Conservation (phyloP, 2,888 invertebrate species). For the Sussaba pulchella region DNA sequence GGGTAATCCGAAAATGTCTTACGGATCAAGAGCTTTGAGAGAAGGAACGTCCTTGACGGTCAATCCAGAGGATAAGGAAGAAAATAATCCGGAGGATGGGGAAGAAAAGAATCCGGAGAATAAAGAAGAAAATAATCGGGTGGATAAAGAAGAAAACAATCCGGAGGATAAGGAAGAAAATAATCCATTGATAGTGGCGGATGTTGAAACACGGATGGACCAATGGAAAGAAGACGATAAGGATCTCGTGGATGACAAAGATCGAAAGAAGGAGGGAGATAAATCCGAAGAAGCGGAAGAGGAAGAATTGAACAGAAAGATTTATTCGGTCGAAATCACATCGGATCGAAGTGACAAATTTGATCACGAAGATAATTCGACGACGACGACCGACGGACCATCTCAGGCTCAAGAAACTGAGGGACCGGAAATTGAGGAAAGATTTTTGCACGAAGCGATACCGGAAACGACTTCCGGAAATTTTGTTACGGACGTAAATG, state of each 20-base stretch:
- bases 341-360: not conserved
- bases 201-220: conserved; percentile 1
- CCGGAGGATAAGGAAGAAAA: no score
- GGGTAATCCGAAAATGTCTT: not conserved
- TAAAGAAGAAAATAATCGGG: no score
- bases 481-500: not conserved
- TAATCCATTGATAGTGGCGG: conserved; percentile 11
- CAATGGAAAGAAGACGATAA: not conserved
- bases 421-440: not conserved
- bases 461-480: not conserved
- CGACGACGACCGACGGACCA: not conserved
- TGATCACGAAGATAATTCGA: not conserved
- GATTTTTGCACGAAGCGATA: conserved; percentile 15
- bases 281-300: no score
- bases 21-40: not conserved
- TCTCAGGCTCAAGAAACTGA: not conserved
- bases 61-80: not conserved
- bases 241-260: not conserved
- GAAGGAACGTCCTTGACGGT: not conserved
- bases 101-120: no score
- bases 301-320: not conserved
- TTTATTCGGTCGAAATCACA: not conserved
- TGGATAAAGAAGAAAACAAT: not conserved
- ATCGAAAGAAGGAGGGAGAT: not conserved
- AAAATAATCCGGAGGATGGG: no score